These are phyloP conservation scores for Scrobipalpa atriplicella DNA, from an alignment of 2,888 invertebrate genomes.

Conservation along the genomic window DNA sequence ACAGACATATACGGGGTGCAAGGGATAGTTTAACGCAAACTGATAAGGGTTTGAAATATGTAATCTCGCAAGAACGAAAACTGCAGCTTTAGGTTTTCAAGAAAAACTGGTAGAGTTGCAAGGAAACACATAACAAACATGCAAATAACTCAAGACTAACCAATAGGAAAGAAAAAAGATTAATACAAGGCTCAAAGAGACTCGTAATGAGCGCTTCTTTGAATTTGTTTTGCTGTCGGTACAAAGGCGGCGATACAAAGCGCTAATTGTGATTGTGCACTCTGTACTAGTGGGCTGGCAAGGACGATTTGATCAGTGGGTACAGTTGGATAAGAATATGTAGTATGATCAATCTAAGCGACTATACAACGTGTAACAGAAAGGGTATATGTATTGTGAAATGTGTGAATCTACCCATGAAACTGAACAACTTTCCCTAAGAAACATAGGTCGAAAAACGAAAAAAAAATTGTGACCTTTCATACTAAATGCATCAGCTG, in stretches of 20 bases:
- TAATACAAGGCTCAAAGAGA: neutral
- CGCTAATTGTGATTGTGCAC: slow-evolving; percentile 21
- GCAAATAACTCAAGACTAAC: neutral
- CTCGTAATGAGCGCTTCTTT: neutral
- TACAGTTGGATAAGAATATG: neutral
- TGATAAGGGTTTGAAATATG: too few relatives aligned
- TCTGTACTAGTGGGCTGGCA: slow-evolving; percentile 20
- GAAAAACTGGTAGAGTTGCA: neutral
- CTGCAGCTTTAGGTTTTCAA: neutral
- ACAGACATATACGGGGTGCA: too few relatives aligned
- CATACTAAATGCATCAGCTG: too few relatives aligned
- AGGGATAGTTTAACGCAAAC: too few relatives aligned
- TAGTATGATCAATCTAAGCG: neutral
- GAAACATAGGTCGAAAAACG: too few relatives aligned
- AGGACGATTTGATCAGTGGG: slow-evolving; percentile 17
- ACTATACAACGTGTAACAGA: too few relatives aligned
- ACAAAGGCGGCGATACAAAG: slow-evolving; percentile 15
- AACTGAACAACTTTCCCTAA: too few relatives aligned
- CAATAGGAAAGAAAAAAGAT: neutral
- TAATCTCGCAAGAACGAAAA: too few relatives aligned
- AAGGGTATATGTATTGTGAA: too few relatives aligned
- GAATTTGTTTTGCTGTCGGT: slow-evolving; percentile 16
- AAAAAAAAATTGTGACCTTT: too few relatives aligned
- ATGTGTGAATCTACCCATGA: too few relatives aligned
- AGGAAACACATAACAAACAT: neutral